A percentile compares a stretch with the other conserved stretches of the same genome.
phyloP scores from a whole-genome alignment of 2,797 vertebrate genomes.

The Dicrostonyx torquatus region DNA sequence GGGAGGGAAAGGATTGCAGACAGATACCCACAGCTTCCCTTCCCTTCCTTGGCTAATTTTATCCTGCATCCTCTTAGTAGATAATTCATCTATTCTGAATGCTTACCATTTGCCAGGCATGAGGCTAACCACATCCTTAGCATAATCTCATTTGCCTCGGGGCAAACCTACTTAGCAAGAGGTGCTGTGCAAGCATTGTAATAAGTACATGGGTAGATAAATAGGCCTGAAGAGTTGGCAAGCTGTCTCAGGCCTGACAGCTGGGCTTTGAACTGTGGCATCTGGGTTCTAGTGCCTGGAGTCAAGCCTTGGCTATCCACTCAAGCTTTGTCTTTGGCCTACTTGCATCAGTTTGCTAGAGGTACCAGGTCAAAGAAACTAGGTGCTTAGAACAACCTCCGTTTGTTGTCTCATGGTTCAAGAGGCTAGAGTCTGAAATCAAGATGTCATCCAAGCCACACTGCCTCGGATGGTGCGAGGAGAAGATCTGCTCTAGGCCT shows the following conservation, averaged over 20 bases:
- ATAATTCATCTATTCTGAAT: neutral
- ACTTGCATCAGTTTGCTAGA: neutral
- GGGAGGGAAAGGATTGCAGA: neutral
- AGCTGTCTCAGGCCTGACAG: neutral
- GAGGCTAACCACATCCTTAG: neutral
- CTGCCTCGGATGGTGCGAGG: neutral
- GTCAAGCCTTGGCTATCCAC: neutral
- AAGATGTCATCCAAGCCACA: neutral
- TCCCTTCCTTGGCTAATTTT: neutral
- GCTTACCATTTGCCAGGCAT: neutral
- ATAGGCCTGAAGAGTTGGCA: neutral
- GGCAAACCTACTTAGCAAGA: neutral
- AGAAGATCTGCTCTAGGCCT: neutral
- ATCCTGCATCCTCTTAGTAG: neutral
- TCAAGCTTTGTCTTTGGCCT: neutral
- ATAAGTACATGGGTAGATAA: neutral
- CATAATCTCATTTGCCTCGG: neutral
- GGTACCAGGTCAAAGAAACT: neutral
- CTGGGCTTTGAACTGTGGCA: neutral
- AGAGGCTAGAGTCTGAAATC: neutral
- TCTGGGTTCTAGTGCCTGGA: neutral
- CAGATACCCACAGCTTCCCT: neutral
- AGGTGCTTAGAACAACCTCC: neutral
- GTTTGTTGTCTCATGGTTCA: neutral
- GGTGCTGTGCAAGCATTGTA: neutral